Percentiles rank a stretch among this genome's conserved stretches.
phyloP scores from a whole-genome alignment of 1,140 invertebrate genomes.

The Solenopsis fugax region DNA sequence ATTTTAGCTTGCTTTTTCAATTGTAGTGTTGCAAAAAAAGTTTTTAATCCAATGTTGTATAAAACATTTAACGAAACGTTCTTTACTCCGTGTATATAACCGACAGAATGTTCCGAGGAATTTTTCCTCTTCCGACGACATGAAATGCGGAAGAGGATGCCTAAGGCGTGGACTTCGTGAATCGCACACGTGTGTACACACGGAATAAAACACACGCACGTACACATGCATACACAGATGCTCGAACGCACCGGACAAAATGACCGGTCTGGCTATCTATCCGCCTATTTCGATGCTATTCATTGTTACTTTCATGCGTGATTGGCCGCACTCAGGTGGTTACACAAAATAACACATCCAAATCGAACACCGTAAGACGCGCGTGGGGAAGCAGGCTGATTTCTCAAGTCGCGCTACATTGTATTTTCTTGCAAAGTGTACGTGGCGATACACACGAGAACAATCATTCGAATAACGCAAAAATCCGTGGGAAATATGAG shows the following conservation, averaged over 20 bases:
- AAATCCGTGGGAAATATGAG: neutral
- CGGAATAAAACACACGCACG: neutral
- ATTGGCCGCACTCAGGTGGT: slow-evolving; percentile 49
- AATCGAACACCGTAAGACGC: neutral
- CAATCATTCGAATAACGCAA: neutral
- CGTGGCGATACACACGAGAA: neutral
- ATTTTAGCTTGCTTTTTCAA: neutral
- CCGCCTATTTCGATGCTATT: slow-evolving; percentile 69
- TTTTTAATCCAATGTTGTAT: neutral
- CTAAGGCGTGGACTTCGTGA: slow-evolving; percentile 62
- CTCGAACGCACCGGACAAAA: slow-evolving; percentile 63
- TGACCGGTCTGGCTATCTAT: slow-evolving; percentile 74
- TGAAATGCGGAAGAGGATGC: slow-evolving; percentile 78
- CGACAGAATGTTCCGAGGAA: slow-evolving; percentile 45
- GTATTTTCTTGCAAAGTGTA: slow-evolving; percentile 36
- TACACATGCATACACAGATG: neutral
- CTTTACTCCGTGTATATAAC: slow-evolving; percentile 61
- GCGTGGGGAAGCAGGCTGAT: slow-evolving; percentile 27
- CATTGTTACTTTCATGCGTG: slow-evolving; percentile 66
- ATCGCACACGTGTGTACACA: neutral
- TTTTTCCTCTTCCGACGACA: slow-evolving; percentile 74
- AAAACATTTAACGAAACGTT: slow-evolving; percentile 36
- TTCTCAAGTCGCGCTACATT: slow-evolving; percentile 56
- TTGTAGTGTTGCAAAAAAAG: neutral
- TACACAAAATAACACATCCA: slow-evolving; percentile 67